phyloP scores from a whole-genome alignment of 2,797 vertebrate species.

The Sciurus vulgaris region DNA sequence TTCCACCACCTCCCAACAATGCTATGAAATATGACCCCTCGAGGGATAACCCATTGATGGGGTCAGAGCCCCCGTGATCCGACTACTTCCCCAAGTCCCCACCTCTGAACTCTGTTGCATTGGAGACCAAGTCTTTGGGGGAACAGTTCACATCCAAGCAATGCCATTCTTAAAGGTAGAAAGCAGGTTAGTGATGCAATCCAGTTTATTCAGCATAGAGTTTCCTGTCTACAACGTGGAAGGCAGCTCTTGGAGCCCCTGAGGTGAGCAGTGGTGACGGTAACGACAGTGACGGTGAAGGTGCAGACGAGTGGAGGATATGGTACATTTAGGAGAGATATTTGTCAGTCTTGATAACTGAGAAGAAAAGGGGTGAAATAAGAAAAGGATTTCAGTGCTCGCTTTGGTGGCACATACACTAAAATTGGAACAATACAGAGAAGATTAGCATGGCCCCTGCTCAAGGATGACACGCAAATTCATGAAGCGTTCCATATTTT shows the following conservation, averaged over 20 bases:
- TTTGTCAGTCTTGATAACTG: background rate
- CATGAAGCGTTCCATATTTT: too few species aligned
- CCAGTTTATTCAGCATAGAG: background rate
- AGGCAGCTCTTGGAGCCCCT: background rate
- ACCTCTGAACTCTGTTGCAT: background rate
- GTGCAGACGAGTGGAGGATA: background rate
- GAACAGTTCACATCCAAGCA: background rate
- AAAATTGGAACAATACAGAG: too few species aligned
- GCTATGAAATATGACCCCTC: background rate
- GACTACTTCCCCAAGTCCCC: background rate
- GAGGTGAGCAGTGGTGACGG: too few species aligned
- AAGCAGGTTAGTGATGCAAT: background rate
- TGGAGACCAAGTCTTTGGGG: background rate
- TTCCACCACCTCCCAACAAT: background rate
- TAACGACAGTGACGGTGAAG: background rate
- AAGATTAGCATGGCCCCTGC: too few species aligned
- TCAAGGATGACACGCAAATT: too few species aligned
- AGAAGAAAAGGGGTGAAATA: too few species aligned
- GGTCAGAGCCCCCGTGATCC: background rate
- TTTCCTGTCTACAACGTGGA: background rate
- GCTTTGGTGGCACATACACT: too few species aligned
- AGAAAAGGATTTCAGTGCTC: background rate
- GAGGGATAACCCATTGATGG: background rate
- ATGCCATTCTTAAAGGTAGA: background rate
- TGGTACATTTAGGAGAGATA: background rate